Evolutionary conservation across 2,113 vertebrate species (phyloP).

Genomic region (Anoplopoma fimbria): DNA sequence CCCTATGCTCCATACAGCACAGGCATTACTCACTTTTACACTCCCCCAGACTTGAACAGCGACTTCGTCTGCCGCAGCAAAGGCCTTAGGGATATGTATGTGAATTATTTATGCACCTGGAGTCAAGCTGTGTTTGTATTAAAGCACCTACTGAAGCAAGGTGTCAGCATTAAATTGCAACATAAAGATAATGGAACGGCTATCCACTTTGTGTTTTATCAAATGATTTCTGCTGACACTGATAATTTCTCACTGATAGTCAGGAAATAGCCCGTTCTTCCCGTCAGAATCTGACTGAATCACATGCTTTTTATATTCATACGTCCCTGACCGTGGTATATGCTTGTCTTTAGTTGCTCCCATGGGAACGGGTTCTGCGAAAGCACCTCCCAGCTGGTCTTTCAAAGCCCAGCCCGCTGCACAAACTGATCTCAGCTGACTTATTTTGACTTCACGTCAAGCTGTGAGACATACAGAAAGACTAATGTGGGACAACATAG

Average conservation of each 20-base stretch:
- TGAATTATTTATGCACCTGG: conserved; percentile 46
- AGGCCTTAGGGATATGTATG: not conserved
- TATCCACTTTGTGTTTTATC: not conserved
- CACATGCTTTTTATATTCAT: conserved; percentile 8
- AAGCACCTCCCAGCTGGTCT: conserved; percentile 51
- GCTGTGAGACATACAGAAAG: conserved; percentile 27
- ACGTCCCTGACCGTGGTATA: not conserved
- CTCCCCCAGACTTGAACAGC: conserved; percentile 36
- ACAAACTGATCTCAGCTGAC: conserved; percentile 33
- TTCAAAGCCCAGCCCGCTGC: not conserved
- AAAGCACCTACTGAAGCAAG: too few species aligned
- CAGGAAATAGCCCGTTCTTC: not conserved
- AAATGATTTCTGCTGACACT: not conserved
- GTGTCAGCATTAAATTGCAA: conserved; percentile 25
- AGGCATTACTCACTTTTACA: conserved; percentile 45
- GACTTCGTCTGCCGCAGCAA: conserved; percentile 22
- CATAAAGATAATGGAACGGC: conserved; percentile 23
- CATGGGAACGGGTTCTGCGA: conserved; percentile 47
- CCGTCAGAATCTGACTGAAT: not conserved
- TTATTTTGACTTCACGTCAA: conserved; percentile 59
- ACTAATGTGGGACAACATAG: conserved; percentile 61
- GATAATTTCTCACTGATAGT: not conserved
- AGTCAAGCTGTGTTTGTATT: too few species aligned
- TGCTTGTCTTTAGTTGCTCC: conserved; percentile 37
- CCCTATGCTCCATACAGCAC: conserved; percentile 27